These are phyloP conservation scores for Melanotaenia nigrans DNA, from an alignment of 2,797 vertebrate genomes.

Conservation along the genomic window DNA sequence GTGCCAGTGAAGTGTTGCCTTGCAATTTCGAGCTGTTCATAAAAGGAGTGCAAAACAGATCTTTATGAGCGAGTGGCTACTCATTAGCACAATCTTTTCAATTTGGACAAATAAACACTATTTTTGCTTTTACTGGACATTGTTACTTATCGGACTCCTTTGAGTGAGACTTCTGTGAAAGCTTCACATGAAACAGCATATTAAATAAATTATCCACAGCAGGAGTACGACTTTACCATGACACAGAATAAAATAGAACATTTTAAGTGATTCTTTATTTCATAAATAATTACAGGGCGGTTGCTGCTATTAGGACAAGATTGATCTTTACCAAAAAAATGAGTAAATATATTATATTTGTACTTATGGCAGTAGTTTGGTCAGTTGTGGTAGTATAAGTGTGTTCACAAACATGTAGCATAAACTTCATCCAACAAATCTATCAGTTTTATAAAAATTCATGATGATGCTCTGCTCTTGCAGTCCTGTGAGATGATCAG, in stretches of 20 bases:
- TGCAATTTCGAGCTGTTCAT: conserved; percentile 34
- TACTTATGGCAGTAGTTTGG: not conserved
- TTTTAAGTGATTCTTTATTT: not conserved
- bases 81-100: conserved; percentile 6
- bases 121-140: conserved; percentile 23
- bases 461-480: not conserved
- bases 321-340: not conserved
- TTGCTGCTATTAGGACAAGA: not conserved
- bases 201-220: not conserved
- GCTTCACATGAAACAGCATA: conserved; percentile 3
- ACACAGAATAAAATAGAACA: not conserved
- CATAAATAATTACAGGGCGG: not conserved
- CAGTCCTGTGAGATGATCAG: not conserved
- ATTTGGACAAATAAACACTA: conserved; percentile 20
- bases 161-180: conserved; percentile 37
- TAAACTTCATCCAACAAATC: not conserved
- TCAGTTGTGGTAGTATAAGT: not conserved
- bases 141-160: conserved; percentile 17
- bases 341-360: not conserved
- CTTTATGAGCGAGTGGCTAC: conserved; percentile 34
- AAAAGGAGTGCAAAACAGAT: conserved; percentile 17
- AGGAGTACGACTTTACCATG: not conserved
- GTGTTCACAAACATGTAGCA: not conserved
- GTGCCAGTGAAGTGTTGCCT: conserved; percentile 22
- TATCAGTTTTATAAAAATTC: not conserved